phyloP scores from a whole-genome alignment of 2,888 invertebrate species.

The Cheilosia vernalis region DNA sequence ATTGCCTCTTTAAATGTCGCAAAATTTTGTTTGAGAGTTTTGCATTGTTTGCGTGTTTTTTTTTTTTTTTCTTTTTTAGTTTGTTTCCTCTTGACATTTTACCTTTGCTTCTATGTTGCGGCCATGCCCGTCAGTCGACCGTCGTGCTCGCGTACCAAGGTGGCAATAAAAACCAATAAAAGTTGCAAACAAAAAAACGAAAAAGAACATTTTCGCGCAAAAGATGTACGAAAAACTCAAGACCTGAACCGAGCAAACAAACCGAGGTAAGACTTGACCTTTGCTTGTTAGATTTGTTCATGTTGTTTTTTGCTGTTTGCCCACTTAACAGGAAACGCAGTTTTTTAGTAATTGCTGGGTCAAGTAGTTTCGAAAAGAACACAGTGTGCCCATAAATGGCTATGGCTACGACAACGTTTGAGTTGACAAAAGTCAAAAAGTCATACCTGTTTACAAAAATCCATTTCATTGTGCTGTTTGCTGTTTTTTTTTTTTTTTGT shows the following conservation, averaged over 20 bases:
- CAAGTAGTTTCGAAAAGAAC: slow-evolving; percentile 37
- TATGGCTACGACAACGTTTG: not conserved
- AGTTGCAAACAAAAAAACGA: slow-evolving; percentile 1
- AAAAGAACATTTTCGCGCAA: slow-evolving; percentile 34
- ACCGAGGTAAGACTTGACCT: slow-evolving; percentile 52
- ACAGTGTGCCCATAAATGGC: slow-evolving; percentile 13
- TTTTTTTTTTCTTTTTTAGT: slow-evolving; percentile 23
- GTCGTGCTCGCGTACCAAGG: slow-evolving; percentile 42
- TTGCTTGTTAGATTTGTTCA: slow-evolving; percentile 10
- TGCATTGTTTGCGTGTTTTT: slow-evolving; percentile 53
- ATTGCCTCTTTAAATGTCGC: slow-evolving; percentile 63
- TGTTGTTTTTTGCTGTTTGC: slow-evolving; percentile 7
- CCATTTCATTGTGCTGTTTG: not conserved
- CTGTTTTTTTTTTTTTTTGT: not conserved
- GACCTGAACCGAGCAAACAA: not conserved
- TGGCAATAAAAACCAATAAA: slow-evolving; percentile 67
- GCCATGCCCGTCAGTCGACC: not conserved
- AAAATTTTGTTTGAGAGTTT: slow-evolving; percentile 55
- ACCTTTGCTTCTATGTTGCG: slow-evolving; percentile 39
- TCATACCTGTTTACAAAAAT: slow-evolving; percentile 33
- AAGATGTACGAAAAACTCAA: slow-evolving; percentile 18
- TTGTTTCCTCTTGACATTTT: slow-evolving; percentile 59
- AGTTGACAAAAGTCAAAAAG: slow-evolving; percentile 47
- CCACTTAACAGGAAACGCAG: slow-evolving; percentile 22
- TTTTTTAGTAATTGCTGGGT: slow-evolving; percentile 37